These are phyloP conservation scores for Intellagama lesueurii DNA, from an alignment of 2,797 vertebrate genomes.

Conservation along the genomic window DNA sequence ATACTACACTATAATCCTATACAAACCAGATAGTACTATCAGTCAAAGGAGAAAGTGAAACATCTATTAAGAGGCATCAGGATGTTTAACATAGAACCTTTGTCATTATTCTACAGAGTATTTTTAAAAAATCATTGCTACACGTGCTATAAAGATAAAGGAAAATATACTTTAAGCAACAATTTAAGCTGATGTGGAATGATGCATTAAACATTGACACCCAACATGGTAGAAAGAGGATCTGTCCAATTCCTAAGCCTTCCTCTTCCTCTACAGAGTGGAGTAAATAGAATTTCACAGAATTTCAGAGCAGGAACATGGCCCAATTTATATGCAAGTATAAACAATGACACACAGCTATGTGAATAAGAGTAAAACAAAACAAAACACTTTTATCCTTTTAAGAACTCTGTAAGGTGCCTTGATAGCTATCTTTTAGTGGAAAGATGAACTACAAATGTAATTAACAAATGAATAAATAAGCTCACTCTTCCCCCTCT, in stretches of 20 bases:
- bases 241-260: background rate
- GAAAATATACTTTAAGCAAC: constrained; percentile 1
- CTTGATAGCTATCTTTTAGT: too few relatives aligned
- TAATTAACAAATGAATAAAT: too few relatives aligned
- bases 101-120: constrained; percentile 13
- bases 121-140: background rate
- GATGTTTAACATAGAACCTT: constrained; percentile 34
- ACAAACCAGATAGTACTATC: constrained; percentile 37
- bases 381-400: too few relatives aligned
- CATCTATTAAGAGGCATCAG: background rate
- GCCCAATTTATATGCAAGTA: background rate
- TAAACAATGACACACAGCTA: background rate
- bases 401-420: background rate
- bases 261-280: background rate
- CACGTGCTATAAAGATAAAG: constrained; percentile 20
- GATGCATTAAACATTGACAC: background rate
- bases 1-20: constrained; percentile 1
- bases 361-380: background rate
- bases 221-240: constrained; percentile 9
- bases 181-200: background rate
- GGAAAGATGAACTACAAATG: too few relatives aligned
- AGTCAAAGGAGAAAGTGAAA: constrained; percentile 19
- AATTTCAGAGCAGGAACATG: background rate
- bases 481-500: too few relatives aligned
- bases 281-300: background rate